Conservation (phyloP, 2,113 vertebrate species). For the Natator depressus region DNA sequence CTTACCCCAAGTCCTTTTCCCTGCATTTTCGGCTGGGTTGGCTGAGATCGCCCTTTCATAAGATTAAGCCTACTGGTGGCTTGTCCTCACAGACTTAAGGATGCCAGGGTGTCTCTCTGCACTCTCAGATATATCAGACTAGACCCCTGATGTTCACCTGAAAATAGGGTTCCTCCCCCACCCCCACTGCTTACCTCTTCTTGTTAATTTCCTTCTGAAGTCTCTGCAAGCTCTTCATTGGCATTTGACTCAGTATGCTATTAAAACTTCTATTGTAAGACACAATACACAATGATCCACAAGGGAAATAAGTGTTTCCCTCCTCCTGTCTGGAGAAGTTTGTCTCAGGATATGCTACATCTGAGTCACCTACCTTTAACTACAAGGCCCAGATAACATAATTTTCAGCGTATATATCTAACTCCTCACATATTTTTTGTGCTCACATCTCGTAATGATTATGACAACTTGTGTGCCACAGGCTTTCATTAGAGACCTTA, state of each 20-base stretch:
- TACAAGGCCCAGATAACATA: not conserved
- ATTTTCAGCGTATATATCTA: not conserved
- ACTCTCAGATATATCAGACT: not conserved
- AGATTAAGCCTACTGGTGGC: not conserved
- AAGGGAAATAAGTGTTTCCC: not conserved
- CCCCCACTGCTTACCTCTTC: not conserved
- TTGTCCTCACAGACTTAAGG: not conserved
- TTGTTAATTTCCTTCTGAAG: not conserved
- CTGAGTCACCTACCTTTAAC: not conserved
- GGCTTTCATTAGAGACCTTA: not conserved
- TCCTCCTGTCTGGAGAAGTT: not conserved
- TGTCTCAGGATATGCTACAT: not conserved
- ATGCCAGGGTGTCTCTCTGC: not conserved
- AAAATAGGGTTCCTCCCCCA: not conserved
- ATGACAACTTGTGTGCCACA: not conserved
- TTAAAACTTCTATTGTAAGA: not conserved
- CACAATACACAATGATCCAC: not conserved
- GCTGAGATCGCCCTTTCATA: not conserved
- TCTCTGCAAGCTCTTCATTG: not conserved
- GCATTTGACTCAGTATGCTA: not conserved
- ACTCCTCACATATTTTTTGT: not conserved
- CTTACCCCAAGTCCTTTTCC: not conserved
- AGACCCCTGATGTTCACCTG: not conserved
- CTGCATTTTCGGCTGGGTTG: not conserved
- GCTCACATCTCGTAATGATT: not conserved